phyloP scores from a whole-genome alignment of 1,140 invertebrate genomes.

The Apis cerana region DNA sequence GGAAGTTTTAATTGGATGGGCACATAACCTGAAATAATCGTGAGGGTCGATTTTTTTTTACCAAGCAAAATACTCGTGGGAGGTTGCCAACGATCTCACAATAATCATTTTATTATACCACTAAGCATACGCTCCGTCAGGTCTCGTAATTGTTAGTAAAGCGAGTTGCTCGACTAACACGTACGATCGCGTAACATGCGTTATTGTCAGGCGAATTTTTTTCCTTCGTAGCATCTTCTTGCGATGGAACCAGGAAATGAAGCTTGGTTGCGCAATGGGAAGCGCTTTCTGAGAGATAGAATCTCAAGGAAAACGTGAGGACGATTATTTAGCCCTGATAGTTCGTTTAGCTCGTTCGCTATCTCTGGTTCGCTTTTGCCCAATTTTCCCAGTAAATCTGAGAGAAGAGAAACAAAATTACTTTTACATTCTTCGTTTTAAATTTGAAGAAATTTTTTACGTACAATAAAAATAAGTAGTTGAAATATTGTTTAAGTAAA shows the following conservation, averaged over 20 bases:
- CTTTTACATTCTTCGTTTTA: not conserved
- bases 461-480: not conserved
- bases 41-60: not conserved
- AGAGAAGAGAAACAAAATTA: not conserved
- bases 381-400: conserved; percentile 15
- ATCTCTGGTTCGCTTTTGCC: conserved; percentile 10
- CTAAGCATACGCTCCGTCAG: conserved; percentile 21
- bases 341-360: conserved; percentile 17
- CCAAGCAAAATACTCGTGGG: conserved; percentile 42
- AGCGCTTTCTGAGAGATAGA: conserved; percentile 8
- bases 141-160: conserved; percentile 57
- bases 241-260: conserved; percentile 51
- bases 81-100: conserved; percentile 43
- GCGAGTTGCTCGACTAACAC: conserved; percentile 14
- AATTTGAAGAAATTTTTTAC: not conserved
- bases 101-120: conserved; percentile 62
- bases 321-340: conserved; percentile 13
- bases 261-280: conserved; percentile 47
- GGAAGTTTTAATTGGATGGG: conserved; percentile 51
- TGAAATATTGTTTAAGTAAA: conserved; percentile 5
- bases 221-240: conserved; percentile 28
- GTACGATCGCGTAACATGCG: conserved; percentile 38
- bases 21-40: conserved; percentile 43
- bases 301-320: conserved; percentile 28
- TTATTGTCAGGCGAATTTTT: conserved; percentile 33